phyloP scores from a whole-genome alignment of 1,140 invertebrate species.

The Phocides pigmalion region DNA sequence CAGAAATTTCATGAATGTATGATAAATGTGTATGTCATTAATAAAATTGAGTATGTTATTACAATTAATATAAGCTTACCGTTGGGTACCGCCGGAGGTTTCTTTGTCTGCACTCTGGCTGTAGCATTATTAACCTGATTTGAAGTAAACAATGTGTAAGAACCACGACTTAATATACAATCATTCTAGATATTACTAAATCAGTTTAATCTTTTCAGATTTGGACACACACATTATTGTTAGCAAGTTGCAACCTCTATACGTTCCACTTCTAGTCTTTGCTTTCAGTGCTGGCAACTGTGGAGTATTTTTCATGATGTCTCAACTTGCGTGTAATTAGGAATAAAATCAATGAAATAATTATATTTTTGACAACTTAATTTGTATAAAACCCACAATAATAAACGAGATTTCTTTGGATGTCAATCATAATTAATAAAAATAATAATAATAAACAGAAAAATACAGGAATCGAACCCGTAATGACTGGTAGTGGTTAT shows the following conservation, averaged over 20 bases:
- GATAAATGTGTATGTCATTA: slow-evolving; percentile 1
- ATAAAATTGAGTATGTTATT: not conserved
- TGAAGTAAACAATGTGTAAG: slow-evolving; percentile 60
- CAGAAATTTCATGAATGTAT: not conserved
- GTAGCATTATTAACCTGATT: slow-evolving; percentile 98
- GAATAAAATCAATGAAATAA: no score
- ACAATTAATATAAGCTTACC: slow-evolving; percentile 86
- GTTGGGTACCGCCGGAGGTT: slow-evolving; percentile 96
- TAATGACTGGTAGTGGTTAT: not conserved
- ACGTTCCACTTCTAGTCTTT: not conserved
- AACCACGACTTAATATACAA: slow-evolving; percentile 32
- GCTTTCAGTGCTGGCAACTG: no score
- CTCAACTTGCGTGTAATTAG: no score
- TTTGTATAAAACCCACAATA: no score
- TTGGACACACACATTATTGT: not conserved
- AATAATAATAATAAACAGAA: slow-evolving; percentile 11
- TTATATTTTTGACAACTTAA: no score
- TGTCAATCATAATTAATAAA: no score
- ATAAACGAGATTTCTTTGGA: not conserved
- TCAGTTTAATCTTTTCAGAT: not conserved
- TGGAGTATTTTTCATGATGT: no score
- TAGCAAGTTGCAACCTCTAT: not conserved
- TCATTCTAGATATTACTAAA: slow-evolving; percentile 13
- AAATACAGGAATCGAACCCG: slow-evolving; percentile 26
- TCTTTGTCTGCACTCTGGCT: slow-evolving; percentile 98